Percentiles rank a stretch among this genome's conserved stretches.
Conservation (phyloP, 2,888 invertebrate genomes). For the Colostygia pectinataria region DNA sequence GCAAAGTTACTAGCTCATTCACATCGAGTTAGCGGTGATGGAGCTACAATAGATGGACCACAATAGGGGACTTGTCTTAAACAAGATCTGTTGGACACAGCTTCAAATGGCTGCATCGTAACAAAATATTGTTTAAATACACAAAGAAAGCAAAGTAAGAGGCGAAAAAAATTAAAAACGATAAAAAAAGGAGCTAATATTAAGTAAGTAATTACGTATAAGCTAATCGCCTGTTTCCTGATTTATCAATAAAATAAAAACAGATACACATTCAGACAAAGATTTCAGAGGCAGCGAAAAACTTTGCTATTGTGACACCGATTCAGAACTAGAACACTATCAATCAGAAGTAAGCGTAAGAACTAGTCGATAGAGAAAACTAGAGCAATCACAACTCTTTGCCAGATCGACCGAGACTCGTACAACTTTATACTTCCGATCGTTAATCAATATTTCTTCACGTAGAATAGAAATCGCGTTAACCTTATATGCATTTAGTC, state of each 20-base stretch:
- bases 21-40: slow-evolving; percentile 48
- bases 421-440: slow-evolving; percentile 16
- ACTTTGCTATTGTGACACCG: slow-evolving; percentile 18
- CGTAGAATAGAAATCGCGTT: no score
- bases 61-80: slow-evolving; percentile 40
- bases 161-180: no score
- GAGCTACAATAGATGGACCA: slow-evolving; percentile 40
- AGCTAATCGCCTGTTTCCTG: no score
- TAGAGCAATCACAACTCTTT: slow-evolving; percentile 21
- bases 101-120: slow-evolving; percentile 24
- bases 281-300: slow-evolving; percentile 8
- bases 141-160: no score
- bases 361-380: slow-evolving; percentile 23
- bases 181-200: no score
- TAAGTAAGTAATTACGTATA: no score
- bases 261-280: slow-evolving; percentile 1
- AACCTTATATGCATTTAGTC: neutral
- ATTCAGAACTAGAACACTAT: slow-evolving; percentile 22
- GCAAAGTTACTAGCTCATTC: slow-evolving; percentile 50
- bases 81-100: slow-evolving; percentile 28
- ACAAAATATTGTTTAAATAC: slow-evolving; percentile 10
- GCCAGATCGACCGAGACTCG: slow-evolving; percentile 8
- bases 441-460: slow-evolving; percentile 5
- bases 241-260: no score
- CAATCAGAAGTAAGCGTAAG: slow-evolving; percentile 25